These are phyloP conservation scores for Tolypeutes matacus DNA, from an alignment of 2,797 vertebrate genomes.

Conservation along the genomic window DNA sequence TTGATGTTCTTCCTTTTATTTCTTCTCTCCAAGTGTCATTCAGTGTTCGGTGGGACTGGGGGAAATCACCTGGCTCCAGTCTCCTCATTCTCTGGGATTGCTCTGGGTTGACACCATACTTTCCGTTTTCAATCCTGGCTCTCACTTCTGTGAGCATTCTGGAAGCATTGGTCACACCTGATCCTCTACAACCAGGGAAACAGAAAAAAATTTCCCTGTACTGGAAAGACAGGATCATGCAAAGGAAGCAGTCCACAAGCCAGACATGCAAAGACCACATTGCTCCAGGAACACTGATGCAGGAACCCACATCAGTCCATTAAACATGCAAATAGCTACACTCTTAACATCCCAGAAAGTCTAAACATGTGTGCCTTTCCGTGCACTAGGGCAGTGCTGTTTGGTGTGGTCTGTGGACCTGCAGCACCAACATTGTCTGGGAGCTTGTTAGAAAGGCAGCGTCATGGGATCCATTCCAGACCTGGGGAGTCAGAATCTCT, in stretches of 20 bases:
- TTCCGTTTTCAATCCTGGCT: neutral
- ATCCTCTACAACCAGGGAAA: neutral
- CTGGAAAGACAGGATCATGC: neutral
- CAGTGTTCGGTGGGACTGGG: neutral
- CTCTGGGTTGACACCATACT: neutral
- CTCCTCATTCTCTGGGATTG: neutral
- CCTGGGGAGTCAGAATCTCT: neutral
- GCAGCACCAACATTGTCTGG: neutral
- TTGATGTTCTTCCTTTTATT: neutral
- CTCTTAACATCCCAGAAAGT: neutral
- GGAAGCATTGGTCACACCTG: neutral
- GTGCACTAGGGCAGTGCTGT: neutral
- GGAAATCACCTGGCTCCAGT: neutral
- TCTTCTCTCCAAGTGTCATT: neutral
- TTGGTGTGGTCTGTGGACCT: no score
- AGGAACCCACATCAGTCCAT: no score
- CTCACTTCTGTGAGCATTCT: neutral
- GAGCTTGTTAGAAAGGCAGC: neutral
- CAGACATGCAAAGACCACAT: neutral
- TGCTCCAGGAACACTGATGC: neutral
- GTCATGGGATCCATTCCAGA: neutral
- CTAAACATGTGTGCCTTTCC: neutral
- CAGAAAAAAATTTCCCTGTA: neutral
- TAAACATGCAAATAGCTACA: neutral
- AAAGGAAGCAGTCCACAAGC: neutral